Evolutionary conservation across 2,113 vertebrate species (phyloP).

Genomic region (Nothoprocta perdicaria): DNA sequence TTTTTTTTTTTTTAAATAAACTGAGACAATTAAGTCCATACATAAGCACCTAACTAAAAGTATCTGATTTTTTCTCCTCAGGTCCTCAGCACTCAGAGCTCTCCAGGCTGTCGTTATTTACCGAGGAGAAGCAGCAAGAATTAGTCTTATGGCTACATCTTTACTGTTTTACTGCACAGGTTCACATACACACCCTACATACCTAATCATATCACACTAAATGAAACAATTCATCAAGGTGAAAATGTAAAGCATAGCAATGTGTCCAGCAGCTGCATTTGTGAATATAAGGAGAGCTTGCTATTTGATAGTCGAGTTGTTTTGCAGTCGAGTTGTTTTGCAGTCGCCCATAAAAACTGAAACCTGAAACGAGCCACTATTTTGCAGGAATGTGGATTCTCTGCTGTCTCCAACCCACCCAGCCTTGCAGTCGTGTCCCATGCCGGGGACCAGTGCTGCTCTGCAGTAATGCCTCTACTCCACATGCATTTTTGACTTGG

Average conservation of each 20-base stretch:
- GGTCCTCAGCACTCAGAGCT: not conserved
- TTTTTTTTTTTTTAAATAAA: not conserved
- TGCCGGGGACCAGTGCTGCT: not conserved
- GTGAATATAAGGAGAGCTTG: not conserved
- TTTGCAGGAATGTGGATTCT: not conserved
- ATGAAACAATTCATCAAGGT: conserved; percentile 16
- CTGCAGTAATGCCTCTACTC: not conserved
- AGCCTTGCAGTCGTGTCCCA: not conserved
- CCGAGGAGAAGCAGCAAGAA: conserved; percentile 5
- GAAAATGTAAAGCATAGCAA: not conserved
- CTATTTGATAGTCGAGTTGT: not conserved
- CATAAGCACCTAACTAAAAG: not conserved
- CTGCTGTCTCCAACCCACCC: not conserved
- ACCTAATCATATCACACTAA: conserved; percentile 19
- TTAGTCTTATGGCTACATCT: not conserved
- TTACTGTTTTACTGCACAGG: conserved; percentile 28
- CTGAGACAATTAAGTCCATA: not conserved
- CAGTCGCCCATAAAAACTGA: conserved; percentile 26
- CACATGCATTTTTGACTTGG: not conserved
- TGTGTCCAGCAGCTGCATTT: conserved; percentile 44
- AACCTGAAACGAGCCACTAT: not conserved
- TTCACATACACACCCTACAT: not conserved
- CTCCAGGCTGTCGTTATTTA: conserved; percentile 22
- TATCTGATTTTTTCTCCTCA: conserved; percentile 5
- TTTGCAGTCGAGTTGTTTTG: not conserved